These are phyloP conservation scores for Phoxinus phoxinus DNA, from an alignment of 2,113 vertebrate species.

Conservation along the genomic window DNA sequence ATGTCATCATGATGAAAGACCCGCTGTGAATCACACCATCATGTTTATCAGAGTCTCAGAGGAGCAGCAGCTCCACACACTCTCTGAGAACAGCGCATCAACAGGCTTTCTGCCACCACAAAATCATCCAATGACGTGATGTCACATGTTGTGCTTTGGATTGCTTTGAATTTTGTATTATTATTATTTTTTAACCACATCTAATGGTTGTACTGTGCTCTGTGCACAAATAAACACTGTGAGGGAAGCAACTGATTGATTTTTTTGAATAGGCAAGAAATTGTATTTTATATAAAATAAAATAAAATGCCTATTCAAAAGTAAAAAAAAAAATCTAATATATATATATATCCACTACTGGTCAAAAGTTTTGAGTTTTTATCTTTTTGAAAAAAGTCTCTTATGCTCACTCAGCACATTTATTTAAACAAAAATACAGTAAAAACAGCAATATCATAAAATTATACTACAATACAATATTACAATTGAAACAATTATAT, in stretches of 20 bases:
- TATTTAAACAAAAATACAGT: neutral
- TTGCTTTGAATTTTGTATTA: neutral
- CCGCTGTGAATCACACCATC: constrained; percentile 46
- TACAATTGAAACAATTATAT: neutral
- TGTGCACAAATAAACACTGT: neutral
- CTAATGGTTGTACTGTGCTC: neutral
- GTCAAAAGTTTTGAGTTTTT: no score
- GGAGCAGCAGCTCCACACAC: constrained; percentile 20
- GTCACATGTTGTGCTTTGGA: neutral
- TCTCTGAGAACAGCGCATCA: neutral
- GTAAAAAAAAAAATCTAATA: no score
- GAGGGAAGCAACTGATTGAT: neutral
- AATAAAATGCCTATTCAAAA: no score
- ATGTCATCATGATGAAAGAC: constrained; percentile 56
- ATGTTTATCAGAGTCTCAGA: constrained; percentile 44
- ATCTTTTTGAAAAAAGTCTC: no score
- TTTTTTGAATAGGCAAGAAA: no score
- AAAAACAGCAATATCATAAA: neutral
- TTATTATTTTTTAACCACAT: neutral
- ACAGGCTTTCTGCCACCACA: constrained; percentile 2
- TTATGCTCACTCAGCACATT: neutral
- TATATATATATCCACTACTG: no score
- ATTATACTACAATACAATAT: neutral
- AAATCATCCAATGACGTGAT: neutral
- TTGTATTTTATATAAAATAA: no score